A percentile compares a stretch with the other conserved stretches of the same genome.
phyloP scores from a whole-genome alignment of 2,888 invertebrate genomes.

The Tigriopus californicus region DNA sequence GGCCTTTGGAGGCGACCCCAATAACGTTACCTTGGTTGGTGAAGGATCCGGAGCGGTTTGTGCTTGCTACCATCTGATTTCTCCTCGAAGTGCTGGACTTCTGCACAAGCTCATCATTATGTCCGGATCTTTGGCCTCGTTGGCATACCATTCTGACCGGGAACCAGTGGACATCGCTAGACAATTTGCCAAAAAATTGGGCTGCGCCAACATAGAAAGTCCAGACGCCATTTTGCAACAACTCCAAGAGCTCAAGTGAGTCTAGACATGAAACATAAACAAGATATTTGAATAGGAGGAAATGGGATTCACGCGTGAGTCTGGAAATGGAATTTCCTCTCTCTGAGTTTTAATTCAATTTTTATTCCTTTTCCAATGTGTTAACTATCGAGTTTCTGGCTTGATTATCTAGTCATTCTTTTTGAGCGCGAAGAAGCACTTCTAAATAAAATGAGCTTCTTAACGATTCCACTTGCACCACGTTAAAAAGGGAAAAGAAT shows the following conservation, averaged over 20 bases:
- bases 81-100: neutral
- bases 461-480: no score
- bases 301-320: neutral
- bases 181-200: neutral
- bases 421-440: no score
- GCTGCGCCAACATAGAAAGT: neutral
- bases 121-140: neutral
- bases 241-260: neutral
- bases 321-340: no score
- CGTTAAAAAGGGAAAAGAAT: no score
- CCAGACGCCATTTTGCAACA: neutral
- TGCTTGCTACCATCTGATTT: neutral
- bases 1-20: neutral
- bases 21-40: slow-evolving; percentile 6
- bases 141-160: neutral
- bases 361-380: no score
- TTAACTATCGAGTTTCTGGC: no score
- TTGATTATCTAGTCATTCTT: no score
- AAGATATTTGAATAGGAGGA: neutral
- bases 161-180: neutral
- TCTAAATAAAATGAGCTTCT: no score
- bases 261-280: no score
- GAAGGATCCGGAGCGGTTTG: neutral
- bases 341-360: no score
- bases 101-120: neutral